A percentile compares a stretch with the other conserved stretches of the same genome.
Conservation (phyloP, 2,888 invertebrate species). For the Atherix ibis region DNA sequence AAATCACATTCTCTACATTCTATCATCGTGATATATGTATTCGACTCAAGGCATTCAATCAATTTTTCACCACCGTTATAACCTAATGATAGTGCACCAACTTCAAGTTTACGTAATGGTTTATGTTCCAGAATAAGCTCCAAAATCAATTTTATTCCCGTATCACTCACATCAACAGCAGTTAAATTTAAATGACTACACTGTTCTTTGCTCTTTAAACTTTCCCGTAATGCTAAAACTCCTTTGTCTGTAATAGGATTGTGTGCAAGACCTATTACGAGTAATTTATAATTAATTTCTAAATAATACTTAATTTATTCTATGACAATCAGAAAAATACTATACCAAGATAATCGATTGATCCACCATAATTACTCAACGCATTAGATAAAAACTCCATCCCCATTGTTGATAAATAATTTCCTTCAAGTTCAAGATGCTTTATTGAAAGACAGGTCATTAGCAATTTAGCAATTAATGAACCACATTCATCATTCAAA, state of each 20-base stretch:
- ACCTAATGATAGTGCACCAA: constrained; percentile 3
- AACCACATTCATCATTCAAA: constrained; percentile 6
- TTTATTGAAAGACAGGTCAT: constrained; percentile 2
- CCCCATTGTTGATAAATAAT: constrained; percentile 3
- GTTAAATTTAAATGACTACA: constrained; percentile 7
- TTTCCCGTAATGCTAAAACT: constrained; percentile 4
- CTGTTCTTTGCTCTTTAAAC: constrained; percentile 4
- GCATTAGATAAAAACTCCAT: constrained; percentile 3
- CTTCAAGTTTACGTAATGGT: background rate
- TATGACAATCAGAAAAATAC: background rate
- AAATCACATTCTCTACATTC: constrained; percentile 8
- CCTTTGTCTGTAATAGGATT: constrained; percentile 9
- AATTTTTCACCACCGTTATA: constrained; percentile 5
- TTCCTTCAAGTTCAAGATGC: constrained; percentile 7
- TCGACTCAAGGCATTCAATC: constrained; percentile 3
- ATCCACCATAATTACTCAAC: constrained; percentile 4
- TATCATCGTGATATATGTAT: constrained; percentile 2
- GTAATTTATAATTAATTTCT: background rate
- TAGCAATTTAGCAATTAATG: constrained; percentile 4
- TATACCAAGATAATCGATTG: constrained; percentile 6
- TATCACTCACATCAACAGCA: constrained; percentile 4
- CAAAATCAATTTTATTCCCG: background rate
- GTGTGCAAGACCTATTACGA: constrained; percentile 6
- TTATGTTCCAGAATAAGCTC: constrained; percentile 4
- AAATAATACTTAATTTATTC: background rate